phyloP scores from a whole-genome alignment of 2,113 vertebrate genomes.

The Aviceda subcristata region DNA sequence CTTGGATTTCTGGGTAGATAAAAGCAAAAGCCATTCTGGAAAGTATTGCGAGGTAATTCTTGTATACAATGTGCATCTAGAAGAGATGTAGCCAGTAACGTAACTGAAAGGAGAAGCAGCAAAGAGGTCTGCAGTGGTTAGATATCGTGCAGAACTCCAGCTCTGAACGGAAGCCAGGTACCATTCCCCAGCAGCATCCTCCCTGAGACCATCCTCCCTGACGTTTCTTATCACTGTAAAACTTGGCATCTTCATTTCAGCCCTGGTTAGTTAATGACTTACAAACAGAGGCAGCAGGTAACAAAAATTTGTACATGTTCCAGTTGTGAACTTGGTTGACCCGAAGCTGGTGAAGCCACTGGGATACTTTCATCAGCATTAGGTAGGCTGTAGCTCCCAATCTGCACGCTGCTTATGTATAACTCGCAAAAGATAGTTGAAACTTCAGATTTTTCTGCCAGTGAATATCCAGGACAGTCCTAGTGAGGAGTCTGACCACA shows the following conservation, averaged over 20 bases:
- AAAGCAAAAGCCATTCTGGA: background rate
- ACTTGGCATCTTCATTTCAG: background rate
- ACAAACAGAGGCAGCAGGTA: background rate
- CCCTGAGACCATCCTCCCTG: background rate
- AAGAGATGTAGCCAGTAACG: background rate
- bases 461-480: background rate
- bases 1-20: background rate
- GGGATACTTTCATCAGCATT: background rate
- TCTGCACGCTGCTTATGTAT: accelerated
- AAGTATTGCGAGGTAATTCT: background rate
- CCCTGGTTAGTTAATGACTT: background rate
- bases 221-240: background rate
- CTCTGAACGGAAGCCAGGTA: background rate
- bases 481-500: background rate
- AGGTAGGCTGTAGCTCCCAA: background rate
- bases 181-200: background rate
- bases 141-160: background rate
- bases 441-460: background rate
- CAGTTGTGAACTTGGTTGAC: background rate
- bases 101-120: background rate
- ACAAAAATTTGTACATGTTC: background rate
- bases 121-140: background rate
- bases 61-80: background rate
- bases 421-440: background rate
- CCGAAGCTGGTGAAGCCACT: background rate